Evolutionary conservation across 1,140 invertebrate genomes (phyloP), one percentile per base, ranked within the genome.

Genomic region (Portunus trituberculatus): DNA sequence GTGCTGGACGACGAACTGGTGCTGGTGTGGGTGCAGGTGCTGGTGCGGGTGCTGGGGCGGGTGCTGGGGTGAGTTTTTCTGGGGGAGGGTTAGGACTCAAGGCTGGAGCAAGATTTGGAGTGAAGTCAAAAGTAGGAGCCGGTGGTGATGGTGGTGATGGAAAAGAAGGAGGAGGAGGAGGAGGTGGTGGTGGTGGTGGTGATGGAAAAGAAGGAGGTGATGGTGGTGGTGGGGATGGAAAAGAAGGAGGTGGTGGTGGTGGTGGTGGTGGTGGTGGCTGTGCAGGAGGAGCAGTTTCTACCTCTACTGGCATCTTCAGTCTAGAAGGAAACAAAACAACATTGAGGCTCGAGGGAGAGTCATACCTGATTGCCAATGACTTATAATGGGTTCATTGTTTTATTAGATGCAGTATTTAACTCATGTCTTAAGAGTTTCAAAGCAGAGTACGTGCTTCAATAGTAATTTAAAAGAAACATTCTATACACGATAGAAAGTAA

Each of bases 21-120:
- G 28, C 31, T 86, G 93, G 31, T 20, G 52, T 12, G 20, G 87
- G 48, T 52, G 48, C 48, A 29, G 31, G 31, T 46, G 31, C 88
- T 28, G 93, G 59, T 1, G 31, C 45, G 6, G 93, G 59, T n/a
- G 48, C 52, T n/a, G 87, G 93, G 20, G 86, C 59, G 28, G 59
- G 87, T 16, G 32, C 25, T 39, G 39, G 39, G 25, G 48, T 25
- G 4, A 39, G 29, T 0, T 90, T 12, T 31, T 25, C 89, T 52
- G 89, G 89, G 20, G 39, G 59, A 29, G 52, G 52, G 52, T 59
- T 20, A 59, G 52, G 52, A 59, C 52, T 25, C 25, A 31, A 32
- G 31, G 31, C 87, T 32, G 87, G 87, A 4, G 87, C 87, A 45
- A 48, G 59, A 45, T 14, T n/a, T 76, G 91, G 59, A 32, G 48